These are phyloP conservation scores for Drosophila rellima DNA, from an alignment of 2,888 invertebrate species.

Conservation along the genomic window DNA sequence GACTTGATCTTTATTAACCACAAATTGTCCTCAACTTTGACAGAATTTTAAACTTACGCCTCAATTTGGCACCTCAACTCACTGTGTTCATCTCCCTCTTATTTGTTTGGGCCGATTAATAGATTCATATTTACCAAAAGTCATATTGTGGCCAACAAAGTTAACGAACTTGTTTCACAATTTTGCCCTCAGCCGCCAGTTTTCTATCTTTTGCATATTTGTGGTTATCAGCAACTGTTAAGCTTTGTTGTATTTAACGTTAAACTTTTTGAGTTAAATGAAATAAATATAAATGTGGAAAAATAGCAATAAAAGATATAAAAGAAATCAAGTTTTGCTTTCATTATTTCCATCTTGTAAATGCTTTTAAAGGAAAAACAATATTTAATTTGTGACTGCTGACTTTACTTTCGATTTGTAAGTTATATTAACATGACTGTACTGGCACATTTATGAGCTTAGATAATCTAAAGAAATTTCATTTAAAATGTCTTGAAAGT, in stretches of 20 bases:
- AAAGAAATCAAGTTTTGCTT: too few species aligned
- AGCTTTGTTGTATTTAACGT: constrained; percentile 1
- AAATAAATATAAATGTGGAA: not conserved
- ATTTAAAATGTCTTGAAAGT: not conserved
- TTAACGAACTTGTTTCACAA: constrained; percentile 1
- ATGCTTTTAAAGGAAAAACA: too few species aligned
- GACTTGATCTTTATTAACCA: constrained; percentile 19
- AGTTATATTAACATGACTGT: too few species aligned
- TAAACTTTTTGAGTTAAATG: not conserved
- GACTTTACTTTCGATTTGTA: too few species aligned
- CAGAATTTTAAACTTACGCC: constrained; percentile 6
- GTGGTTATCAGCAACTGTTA: constrained; percentile 15
- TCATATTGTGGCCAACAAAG: constrained; percentile 13
- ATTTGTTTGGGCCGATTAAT: constrained; percentile 1
- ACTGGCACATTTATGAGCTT: too few species aligned
- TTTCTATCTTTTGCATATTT: constrained; percentile 16
- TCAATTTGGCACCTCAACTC: not conserved
- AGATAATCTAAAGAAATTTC: not conserved
- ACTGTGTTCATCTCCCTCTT: not conserved
- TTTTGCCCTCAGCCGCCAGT: not conserved
- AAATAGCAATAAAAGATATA: not conserved
- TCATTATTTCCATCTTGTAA: too few species aligned
- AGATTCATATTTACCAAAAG: constrained; percentile 24
- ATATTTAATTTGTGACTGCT: too few species aligned
- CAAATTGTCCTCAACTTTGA: constrained; percentile 25